Base-by-base conservation (phyloP, 2,113 vertebrate genomes). In the Tapirus terrestris region DNA sequence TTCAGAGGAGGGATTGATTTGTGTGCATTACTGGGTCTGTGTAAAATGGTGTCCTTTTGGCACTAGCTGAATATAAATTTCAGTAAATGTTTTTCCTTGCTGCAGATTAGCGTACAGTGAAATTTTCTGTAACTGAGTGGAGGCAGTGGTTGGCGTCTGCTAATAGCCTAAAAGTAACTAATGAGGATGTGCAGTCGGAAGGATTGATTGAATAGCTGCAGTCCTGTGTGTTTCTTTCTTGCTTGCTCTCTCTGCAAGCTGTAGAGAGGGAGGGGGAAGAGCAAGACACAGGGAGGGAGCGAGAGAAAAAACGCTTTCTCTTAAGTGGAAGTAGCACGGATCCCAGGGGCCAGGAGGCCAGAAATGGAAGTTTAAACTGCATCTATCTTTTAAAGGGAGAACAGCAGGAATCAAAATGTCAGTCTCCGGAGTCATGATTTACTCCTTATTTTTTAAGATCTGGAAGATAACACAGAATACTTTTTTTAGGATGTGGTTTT, bases 161-260 rank as follows among this genome's bases (percentile, higher is more conserved):
- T 99, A 98, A 99, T 99, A 99, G 99, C 98, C 98, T 99, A 98
- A 98, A 98, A 99, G 99, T 99, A 98, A 99, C 99, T 99, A 99
- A 99, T 98, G 98, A 99, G 99, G 99, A 99, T 99, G 99, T 99
- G 99, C 99, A 98, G 99, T 98, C 97, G 86, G 98, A 99, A 98
- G 97, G 97, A 99, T 99, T 99, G 99, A 99, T 99, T 99, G 99
- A 99, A 98, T 99, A 99, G 99, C 99, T 99, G 99, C 99, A 98
- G 99, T 99, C 98, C 98, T 98, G 91, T 97, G 98, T 97, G 97
- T 95, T 96, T 97, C 98, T 98, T 98, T 98, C 95, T 86, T 48
- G 39, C 98, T 98, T 83, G 97, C 97, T 97, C 95, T 97, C 76
- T 97, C 98, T 92, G 98, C 98, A 98, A 97, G 98, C 98, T 92